Evolutionary conservation across 2,113 vertebrate genomes (phyloP).

Genomic region (Odontophorus gujanensis): DNA sequence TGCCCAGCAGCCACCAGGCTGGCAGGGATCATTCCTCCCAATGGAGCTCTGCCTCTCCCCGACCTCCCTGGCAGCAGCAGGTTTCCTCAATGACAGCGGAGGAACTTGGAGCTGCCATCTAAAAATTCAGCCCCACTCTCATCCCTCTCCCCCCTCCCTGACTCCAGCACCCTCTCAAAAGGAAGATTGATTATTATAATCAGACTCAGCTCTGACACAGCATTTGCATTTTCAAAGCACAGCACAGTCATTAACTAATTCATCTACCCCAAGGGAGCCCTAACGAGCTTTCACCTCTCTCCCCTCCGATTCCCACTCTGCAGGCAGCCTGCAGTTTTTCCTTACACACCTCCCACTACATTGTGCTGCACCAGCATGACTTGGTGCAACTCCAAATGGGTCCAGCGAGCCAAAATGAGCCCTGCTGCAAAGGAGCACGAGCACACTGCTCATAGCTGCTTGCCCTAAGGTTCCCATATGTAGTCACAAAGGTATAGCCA

Average conservation of each 20-base stretch:
- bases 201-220: constrained; percentile 59
- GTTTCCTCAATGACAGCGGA: not conserved
- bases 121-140: constrained; percentile 39
- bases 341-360: not conserved
- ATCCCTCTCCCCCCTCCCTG: not conserved
- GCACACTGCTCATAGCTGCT: not conserved
- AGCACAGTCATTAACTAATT: constrained; percentile 67
- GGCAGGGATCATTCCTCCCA: not conserved
- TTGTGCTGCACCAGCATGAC: not conserved
- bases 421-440: not conserved
- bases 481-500: not conserved
- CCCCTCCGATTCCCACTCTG: constrained; percentile 27
- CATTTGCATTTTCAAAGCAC: constrained; percentile 73
- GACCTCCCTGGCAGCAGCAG: not conserved
- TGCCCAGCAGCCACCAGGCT: not conserved
- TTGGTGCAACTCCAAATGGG: constrained; percentile 6
- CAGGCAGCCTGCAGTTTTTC: not conserved
- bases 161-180: constrained; percentile 47
- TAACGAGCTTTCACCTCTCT: constrained; percentile 58
- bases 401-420: not conserved
- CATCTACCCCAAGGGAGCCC: constrained; percentile 55
- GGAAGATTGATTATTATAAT: constrained; percentile 70
- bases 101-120: not conserved
- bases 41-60: not conserved
- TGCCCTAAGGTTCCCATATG: rapidly evolving